Percentiles rank a stretch among this genome's conserved stretches.
Evolutionary conservation across 2,888 invertebrate genomes (phyloP).

Genomic region (Strigamia maritima): DNA sequence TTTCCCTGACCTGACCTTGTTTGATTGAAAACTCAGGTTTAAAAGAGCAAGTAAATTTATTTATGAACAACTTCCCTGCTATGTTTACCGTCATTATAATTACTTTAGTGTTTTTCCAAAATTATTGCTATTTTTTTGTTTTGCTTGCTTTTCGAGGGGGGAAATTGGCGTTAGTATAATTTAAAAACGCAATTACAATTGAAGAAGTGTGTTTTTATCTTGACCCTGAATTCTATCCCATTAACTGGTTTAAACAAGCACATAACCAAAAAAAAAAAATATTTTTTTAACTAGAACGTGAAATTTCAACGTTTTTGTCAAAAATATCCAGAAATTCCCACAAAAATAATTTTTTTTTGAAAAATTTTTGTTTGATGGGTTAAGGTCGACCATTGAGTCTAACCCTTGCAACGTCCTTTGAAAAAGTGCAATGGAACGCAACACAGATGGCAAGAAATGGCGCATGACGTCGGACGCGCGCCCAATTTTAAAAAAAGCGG

Average conservation of each 20-base stretch:
- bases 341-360: not conserved
- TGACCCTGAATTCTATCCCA: not conserved
- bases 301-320: not conserved
- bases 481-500: conserved; percentile 12
- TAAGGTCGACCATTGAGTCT: not conserved
- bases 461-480: conserved; percentile 20
- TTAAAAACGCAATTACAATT: not conserved
- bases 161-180: not conserved
- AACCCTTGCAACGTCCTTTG: not conserved
- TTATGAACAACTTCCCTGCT: not conserved
- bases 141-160: too few relatives aligned
- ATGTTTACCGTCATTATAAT: not conserved
- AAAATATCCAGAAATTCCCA: not conserved
- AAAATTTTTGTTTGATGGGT: not conserved
- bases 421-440: not conserved
- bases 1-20: not conserved
- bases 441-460: not conserved
- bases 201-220: not conserved
- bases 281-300: not conserved
- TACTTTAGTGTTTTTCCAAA: too few relatives aligned
- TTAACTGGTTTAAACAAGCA: not conserved
- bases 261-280: not conserved
- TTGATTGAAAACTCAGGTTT: not conserved
- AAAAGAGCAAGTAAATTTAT: not conserved
- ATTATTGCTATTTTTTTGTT: too few relatives aligned